A percentile compares a stretch with the other conserved stretches of the same genome.
Conservation (phyloP, 1,140 invertebrate species). For the Protaetia brevitarsis region DNA sequence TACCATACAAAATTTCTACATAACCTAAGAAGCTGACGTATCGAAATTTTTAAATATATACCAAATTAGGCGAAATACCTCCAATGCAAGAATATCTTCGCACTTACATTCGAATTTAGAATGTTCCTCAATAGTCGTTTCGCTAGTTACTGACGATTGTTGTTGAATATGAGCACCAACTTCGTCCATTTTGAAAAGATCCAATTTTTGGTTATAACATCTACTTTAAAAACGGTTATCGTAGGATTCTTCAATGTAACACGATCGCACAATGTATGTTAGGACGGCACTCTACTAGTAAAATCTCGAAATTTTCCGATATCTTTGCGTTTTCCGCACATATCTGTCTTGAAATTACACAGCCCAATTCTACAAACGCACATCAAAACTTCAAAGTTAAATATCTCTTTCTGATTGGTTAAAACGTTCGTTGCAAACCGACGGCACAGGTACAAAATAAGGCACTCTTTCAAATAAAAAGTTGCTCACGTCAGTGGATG, state of each 20-base stretch:
- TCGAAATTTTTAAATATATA: not conserved
- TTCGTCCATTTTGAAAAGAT: slow-evolving; percentile 46
- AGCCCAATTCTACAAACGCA: slow-evolving; percentile 2
- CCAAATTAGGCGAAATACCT: not conserved
- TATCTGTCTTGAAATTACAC: not conserved
- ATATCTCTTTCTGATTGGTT: not conserved
- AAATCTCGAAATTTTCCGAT: not conserved
- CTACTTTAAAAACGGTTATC: not conserved
- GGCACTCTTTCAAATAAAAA: not conserved
- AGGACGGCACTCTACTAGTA: not conserved
- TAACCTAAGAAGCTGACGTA: not conserved
- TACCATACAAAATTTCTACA: not conserved
- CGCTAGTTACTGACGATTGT: slow-evolving; percentile 44
- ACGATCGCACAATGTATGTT: not conserved
- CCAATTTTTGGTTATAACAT: slow-evolving; percentile 30
- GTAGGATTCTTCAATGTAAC: not conserved
- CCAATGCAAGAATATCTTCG: not conserved
- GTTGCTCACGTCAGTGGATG: not conserved
- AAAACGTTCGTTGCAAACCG: not conserved
- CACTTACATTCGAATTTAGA: slow-evolving; percentile 39
- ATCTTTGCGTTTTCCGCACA: not conserved
- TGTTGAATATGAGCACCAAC: slow-evolving; percentile 38
- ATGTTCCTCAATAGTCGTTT: slow-evolving; percentile 42
- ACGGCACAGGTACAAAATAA: not conserved
- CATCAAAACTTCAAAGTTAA: slow-evolving; percentile 8